Conservation (phyloP, 2,888 invertebrate genomes). For the Camponotus fellah region DNA sequence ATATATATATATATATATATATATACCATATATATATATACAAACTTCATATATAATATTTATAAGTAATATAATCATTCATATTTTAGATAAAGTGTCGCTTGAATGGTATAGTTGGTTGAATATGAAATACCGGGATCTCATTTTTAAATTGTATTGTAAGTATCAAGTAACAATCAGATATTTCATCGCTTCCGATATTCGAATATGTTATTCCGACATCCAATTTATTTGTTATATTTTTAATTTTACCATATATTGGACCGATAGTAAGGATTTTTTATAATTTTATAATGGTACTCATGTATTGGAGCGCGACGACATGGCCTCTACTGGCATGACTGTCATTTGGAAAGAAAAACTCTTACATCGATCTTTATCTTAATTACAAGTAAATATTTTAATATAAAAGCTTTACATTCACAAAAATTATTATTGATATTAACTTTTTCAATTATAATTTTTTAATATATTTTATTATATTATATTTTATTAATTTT, state of each 20-base stretch:
- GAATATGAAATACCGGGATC: conserved; percentile 59
- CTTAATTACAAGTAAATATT: conserved; percentile 40
- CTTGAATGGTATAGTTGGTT: conserved; percentile 69
- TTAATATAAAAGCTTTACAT: no score
- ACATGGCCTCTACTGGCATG: conserved; percentile 70
- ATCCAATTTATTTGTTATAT: neutral
- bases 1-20: no score
- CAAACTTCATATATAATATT: neutral
- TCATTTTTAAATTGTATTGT: conserved; percentile 65
- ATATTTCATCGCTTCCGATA: neutral
- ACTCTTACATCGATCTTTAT: conserved; percentile 66
- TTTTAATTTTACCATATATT: conserved; percentile 72
- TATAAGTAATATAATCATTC: neutral
- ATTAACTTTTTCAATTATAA: no score
- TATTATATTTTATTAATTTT: no score
- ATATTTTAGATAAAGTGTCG: conserved; percentile 68
- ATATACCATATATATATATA: no score
- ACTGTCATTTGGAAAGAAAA: conserved; percentile 70
- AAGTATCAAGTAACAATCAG: conserved; percentile 55
- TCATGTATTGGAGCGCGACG: neutral
- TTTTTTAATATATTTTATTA: no score
- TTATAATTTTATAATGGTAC: conserved; percentile 29
- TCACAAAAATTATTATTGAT: no score
- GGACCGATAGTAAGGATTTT: conserved; percentile 66
- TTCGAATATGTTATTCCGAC: neutral